Evolutionary conservation across 1,140 invertebrate species (phyloP), one percentile per base, ranked within the genome.

Genomic region (Hypothenemus hampei): DNA sequence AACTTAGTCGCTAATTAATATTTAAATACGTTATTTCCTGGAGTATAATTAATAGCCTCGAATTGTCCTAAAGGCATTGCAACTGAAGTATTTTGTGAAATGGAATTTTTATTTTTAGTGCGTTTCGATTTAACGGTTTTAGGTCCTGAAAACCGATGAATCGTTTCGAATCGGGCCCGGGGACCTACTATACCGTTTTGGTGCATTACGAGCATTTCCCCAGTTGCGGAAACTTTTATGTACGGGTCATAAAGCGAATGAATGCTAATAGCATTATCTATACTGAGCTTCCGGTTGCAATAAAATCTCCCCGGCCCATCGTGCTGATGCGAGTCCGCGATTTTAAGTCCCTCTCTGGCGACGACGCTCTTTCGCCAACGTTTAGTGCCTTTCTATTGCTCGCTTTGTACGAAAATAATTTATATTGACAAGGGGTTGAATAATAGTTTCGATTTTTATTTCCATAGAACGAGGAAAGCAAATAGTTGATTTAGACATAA

Each of bases 181-280:
- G 22, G 22, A 7, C 35, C 23, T 46, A 31, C 26, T 8, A 31
- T 20, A 44, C 40, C 50, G 50, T 44, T 54, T 47, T 54, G 52
- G 52, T 55, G 60, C 63, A 65, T 65, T 62, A 61, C 58, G 58
- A 50, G 52, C 59, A 59, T 65, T 64, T 68, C 55, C 62, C 59
- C 57, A 58, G 58, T 58, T 62, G 65, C 67, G 68, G 68, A 70
- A 69, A 69, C 68, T 70, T 70, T 70, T 70, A 70, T 69, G 65
- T 66, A 70, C 61, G 68, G 66, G 46, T 67, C 68, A 70, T 70
- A 70, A 70, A 70, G 55, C 66, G 60, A 67, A 67, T 66, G 67
- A 69, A 70, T 68, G 63, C 65, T 70, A 70, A 70, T 69, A 70
- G 68, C 64, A 70, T 70, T 70, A 70, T 70, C 68, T 70, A 70